Base-by-base conservation (phyloP, 2,797 vertebrate genomes). In the Brachymystax lenok region DNA sequence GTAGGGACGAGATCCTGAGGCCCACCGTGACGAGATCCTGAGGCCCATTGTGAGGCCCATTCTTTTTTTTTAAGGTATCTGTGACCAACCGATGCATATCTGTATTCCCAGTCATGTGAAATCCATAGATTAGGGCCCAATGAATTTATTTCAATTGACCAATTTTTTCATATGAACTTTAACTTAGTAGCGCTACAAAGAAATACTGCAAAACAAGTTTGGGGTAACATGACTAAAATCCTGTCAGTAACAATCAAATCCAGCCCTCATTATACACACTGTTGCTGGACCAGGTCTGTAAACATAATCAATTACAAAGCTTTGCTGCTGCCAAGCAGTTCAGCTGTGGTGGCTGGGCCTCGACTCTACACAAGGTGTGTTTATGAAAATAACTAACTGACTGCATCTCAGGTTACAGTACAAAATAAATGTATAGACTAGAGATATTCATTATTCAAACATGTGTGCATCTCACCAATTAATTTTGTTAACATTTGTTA, bases 371-470 rank as follows among this genome's bases (percentile, higher is more conserved):
- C 35, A 68, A 69, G 28, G 64, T 30, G 40, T 66, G 40, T 59
- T 69, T 70, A 67, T 51, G 19, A 72, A 73, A 59, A 40, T 4
- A 74, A 69, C n/a, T 59, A 16, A 76, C 21, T 21, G 59, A 71
- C 27, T 52, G 70, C 67, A 46, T 74, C 75, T 74, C 19, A 46
- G 75, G 71, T 74, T 76, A 77, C n/a, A 17, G 51, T 21, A 70
- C 54, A 21, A 54, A 64, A 71, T 71, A 72, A 73, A 73, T 51
- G 16, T 10, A 54, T 73, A 68, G 10, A 61, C 13, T 71, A 54
- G 30, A 50, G n/a, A 75, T 33, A 76, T 74, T 14, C 76, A 68
- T 67, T 72, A 79, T 69, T 76, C 69, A 76, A 68, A 74, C 17
- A 24, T 12, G 30, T 21, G 24, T 21, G 17, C 52, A 76, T 35